Conservation (phyloP, 23 tunicate genomes). For the Halocynthia roretzi region DNA sequence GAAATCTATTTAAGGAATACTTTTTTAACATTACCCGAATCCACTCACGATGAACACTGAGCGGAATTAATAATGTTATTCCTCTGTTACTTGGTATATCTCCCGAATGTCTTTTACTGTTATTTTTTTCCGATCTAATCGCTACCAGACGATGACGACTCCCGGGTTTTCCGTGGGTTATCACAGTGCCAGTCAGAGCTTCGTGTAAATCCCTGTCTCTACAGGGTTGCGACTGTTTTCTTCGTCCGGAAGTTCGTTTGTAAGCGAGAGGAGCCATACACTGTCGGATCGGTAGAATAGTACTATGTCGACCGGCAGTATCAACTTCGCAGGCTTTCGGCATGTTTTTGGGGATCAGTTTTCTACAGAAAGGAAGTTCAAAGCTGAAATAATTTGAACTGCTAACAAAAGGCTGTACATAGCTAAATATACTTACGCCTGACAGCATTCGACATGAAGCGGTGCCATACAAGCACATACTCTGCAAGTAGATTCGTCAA, state of each 20-base stretch:
- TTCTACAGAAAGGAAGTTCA: not conserved
- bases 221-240: not conserved
- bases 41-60: not conserved
- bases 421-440: conserved; percentile 6
- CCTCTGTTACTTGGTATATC: not conserved
- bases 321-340: not conserved
- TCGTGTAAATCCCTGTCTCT: not conserved
- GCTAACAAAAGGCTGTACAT: not conserved
- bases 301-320: not conserved
- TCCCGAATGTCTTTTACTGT: conserved; percentile 9
- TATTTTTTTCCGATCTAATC: not conserved
- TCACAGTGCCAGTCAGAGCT: not conserved
- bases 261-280: not conserved
- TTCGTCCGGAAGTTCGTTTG: not conserved
- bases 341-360: not conserved
- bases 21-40: not conserved
- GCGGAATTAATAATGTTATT: not conserved
- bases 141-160: not conserved
- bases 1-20: not conserved
- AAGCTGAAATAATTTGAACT: not conserved
- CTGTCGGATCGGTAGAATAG: not conserved
- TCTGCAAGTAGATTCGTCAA: not conserved
- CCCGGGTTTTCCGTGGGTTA: not conserved
- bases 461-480: conserved; percentile 8
- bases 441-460: not conserved